Percentiles rank a stretch among this genome's conserved stretches.
These are phyloP conservation scores for Cecropterus lyciades DNA, from an alignment of 1,140 invertebrate genomes.

Conservation along the genomic window DNA sequence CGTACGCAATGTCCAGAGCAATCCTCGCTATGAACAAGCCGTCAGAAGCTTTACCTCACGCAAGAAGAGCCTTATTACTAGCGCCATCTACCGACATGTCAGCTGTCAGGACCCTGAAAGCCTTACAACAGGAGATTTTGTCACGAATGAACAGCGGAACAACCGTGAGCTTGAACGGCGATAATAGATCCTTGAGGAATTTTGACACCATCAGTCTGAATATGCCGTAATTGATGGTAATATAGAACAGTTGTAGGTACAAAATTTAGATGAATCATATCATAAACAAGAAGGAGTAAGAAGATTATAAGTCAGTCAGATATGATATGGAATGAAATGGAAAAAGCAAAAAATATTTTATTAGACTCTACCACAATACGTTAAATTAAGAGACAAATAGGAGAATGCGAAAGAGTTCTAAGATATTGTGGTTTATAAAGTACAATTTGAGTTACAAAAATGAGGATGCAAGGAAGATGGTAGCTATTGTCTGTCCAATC, in stretches of 20 bases:
- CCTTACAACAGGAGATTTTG: constrained; percentile 68
- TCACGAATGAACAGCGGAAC: constrained; percentile 66
- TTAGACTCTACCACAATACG: too few relatives aligned
- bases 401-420: too few relatives aligned
- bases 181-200: constrained; percentile 67
- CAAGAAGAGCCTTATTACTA: constrained; percentile 80
- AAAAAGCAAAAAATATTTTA: too few relatives aligned
- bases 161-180: constrained; percentile 56
- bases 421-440: too few relatives aligned
- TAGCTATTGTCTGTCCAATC: too few relatives aligned
- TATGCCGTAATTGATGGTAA: constrained; percentile 56
- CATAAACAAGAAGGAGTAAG: background rate
- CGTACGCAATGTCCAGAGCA: constrained; percentile 95
- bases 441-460: too few relatives aligned
- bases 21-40: constrained; percentile 88
- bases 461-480: too few relatives aligned
- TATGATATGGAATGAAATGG: too few relatives aligned
- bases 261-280: background rate
- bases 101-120: constrained; percentile 63
- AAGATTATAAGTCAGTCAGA: too few relatives aligned
- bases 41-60: constrained; percentile 84
- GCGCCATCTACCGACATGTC: constrained; percentile 63
- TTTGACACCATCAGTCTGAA: constrained; percentile 74
- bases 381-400: too few relatives aligned
- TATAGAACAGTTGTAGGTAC: background rate